Percentiles rank a stretch among this genome's conserved stretches.
Evolutionary conservation across 2,113 vertebrate species (phyloP).

Genomic region (Trachemys scripta): DNA sequence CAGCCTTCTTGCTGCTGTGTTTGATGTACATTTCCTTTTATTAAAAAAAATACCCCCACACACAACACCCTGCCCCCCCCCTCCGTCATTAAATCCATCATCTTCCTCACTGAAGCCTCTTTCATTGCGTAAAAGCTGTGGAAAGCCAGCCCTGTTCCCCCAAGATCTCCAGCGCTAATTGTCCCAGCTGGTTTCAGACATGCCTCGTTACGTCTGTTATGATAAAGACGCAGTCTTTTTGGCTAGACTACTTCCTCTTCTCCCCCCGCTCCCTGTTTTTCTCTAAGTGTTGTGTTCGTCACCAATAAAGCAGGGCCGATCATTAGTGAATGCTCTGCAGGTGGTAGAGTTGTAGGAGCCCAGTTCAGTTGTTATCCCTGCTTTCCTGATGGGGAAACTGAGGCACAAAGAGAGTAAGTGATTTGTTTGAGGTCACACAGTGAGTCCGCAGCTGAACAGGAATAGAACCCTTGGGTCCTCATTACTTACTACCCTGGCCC

Average conservation of each 20-base stretch:
- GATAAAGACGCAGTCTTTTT: not conserved
- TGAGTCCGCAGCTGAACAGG: not conserved
- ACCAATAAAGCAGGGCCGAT: not conserved
- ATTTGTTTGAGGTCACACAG: not conserved
- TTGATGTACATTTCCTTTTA: not conserved
- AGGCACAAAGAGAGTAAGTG: not conserved
- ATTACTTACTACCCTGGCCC: not conserved
- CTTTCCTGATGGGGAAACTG: not conserved
- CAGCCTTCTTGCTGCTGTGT: not conserved
- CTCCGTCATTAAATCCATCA: not conserved
- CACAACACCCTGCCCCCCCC: not conserved
- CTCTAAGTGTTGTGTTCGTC: not conserved
- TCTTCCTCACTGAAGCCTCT: not conserved
- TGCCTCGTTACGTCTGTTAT: not conserved
- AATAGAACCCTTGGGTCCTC: not conserved
- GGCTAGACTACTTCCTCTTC: not conserved
- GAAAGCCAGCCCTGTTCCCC: not conserved
- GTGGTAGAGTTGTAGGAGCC: not conserved
- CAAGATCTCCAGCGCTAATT: not conserved
- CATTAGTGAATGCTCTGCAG: not conserved
- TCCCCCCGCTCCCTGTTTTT: not conserved
- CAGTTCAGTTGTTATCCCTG: not conserved
- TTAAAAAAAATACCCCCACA: not conserved
- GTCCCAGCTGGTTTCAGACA: not conserved
- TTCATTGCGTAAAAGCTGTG: not conserved